phyloP scores from a whole-genome alignment of 2,888 invertebrate species.

The Merodon equestris region DNA sequence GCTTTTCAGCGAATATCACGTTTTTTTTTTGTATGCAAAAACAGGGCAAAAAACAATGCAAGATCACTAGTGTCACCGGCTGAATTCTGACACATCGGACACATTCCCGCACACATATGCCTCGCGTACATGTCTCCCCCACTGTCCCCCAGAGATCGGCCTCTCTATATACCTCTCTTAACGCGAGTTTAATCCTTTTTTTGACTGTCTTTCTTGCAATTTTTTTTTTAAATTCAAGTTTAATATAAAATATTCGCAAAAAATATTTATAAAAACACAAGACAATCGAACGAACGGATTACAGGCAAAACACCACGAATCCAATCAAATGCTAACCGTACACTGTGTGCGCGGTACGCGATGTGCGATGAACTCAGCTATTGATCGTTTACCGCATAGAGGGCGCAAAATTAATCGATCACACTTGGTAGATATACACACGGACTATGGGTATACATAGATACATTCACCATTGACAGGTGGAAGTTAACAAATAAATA shows the following conservation, averaged over 20 bases:
- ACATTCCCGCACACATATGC: no score
- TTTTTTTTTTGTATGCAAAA: conserved; percentile 7
- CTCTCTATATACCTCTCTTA: no score
- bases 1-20: no score
- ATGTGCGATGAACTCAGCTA: conserved; percentile 52
- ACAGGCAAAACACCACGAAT: conserved; percentile 45
- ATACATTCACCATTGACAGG: conserved; percentile 13
- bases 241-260: conserved; percentile 34
- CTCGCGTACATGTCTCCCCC: no score
- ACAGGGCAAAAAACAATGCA: not conserved
- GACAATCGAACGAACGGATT: conserved; percentile 8
- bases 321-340: conserved; percentile 60
- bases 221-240: not conserved
- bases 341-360: conserved; percentile 28
- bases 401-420: conserved; percentile 58
- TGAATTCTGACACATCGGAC: no score
- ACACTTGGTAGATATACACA: conserved; percentile 14
- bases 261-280: conserved; percentile 40
- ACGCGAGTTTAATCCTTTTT: no score
- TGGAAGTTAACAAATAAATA: conserved; percentile 18
- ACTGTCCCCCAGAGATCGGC: no score
- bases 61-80: no score
- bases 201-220: no score
- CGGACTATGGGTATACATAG: not conserved
- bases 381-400: conserved; percentile 55